Percentiles rank a stretch among this genome's conserved stretches.
phyloP scores from a whole-genome alignment of 2,888 invertebrate species.

The Drosophila bunnanda region DNA sequence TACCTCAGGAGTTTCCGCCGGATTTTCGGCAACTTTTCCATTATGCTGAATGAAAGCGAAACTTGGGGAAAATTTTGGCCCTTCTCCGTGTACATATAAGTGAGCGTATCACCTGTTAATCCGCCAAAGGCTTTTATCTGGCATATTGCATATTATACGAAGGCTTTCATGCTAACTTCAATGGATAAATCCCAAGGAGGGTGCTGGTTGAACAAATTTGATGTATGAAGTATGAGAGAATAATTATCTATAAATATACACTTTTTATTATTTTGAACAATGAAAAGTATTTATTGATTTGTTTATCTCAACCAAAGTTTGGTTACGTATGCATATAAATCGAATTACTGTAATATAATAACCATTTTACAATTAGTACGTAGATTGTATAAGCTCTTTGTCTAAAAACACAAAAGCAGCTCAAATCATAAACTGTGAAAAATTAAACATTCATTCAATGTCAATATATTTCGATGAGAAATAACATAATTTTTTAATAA shows the following conservation, averaged over 20 bases:
- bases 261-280: too few relatives aligned
- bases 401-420: neutral
- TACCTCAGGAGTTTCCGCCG: slow-evolving; percentile 28
- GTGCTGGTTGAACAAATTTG: neutral
- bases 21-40: slow-evolving; percentile 38
- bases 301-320: too few relatives aligned
- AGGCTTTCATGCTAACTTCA: neutral
- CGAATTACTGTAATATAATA: too few relatives aligned
- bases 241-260: neutral
- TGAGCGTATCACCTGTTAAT: slow-evolving; percentile 15
- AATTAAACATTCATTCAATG: too few relatives aligned
- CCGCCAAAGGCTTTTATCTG: slow-evolving; percentile 13
- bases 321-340: too few relatives aligned
- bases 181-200: neutral
- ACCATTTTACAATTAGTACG: too few relatives aligned
- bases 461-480: neutral
- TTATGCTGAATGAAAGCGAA: slow-evolving; percentile 15
- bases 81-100: neutral
- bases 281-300: too few relatives aligned
- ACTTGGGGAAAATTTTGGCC: neutral
- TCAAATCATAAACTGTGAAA: neutral
- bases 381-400: neutral
- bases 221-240: neutral
- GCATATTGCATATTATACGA: slow-evolving; percentile 8
- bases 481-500: neutral